A percentile compares a stretch with the other conserved stretches of the same genome.
These are phyloP conservation scores for Chrysomela aeneicollis DNA, from an alignment of 2,888 invertebrate genomes.

Conservation along the genomic window DNA sequence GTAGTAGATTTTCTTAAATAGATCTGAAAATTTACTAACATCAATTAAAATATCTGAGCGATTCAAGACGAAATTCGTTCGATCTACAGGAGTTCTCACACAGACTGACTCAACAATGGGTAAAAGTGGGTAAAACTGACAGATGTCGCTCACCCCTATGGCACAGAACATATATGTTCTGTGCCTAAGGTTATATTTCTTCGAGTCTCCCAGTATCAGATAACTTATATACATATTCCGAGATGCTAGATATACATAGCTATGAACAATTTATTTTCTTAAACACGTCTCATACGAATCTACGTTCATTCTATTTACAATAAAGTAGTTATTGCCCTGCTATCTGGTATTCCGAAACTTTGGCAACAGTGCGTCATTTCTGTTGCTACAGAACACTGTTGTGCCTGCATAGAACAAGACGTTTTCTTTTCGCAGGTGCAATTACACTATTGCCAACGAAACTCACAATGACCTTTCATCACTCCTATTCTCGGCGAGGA, in stretches of 20 bases:
- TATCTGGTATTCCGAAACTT: background rate
- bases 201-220: conserved; percentile 20
- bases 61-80: conserved; percentile 34
- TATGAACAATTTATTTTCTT: conserved; percentile 48
- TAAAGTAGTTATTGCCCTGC: conserved; percentile 54
- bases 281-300: conserved; percentile 49
- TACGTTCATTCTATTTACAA: conserved; percentile 53
- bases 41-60: conserved; percentile 53
- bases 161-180: too few species aligned
- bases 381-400: background rate
- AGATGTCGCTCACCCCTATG: background rate
- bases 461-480: background rate
- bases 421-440: background rate
- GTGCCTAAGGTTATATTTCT: background rate
- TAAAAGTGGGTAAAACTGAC: background rate
- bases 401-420: background rate
- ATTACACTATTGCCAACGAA: background rate
- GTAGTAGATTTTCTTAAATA: conserved; percentile 34
- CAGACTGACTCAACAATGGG: conserved; percentile 14
- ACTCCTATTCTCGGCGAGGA: background rate
- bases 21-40: conserved; percentile 50
- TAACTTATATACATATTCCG: conserved; percentile 49
- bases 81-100: conserved; percentile 21
- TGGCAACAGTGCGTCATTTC: background rate
- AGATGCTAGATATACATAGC: conserved; percentile 50